phyloP scores from a whole-genome alignment of 2,888 invertebrate species.

The Synergus umbraculus region DNA sequence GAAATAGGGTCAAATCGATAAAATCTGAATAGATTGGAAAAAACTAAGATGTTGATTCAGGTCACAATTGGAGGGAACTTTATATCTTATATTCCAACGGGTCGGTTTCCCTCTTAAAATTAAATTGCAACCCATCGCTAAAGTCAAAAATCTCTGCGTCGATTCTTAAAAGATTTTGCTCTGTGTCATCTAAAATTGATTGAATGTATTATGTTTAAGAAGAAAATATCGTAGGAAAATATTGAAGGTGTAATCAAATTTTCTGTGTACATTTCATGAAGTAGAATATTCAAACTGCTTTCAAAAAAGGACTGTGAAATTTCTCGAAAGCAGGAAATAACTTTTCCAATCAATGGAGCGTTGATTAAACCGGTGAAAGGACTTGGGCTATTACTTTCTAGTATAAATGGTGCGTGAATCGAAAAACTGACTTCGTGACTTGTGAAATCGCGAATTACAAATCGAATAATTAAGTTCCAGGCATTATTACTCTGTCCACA shows the following conservation, averaged over 20 bases:
- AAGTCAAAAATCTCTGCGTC: not conserved
- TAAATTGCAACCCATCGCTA: not conserved
- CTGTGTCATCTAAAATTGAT: not conserved
- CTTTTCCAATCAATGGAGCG: slow-evolving; percentile 1
- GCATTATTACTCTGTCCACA: not conserved
- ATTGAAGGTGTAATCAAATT: not conserved
- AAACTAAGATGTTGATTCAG: not conserved
- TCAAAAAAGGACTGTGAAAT: not conserved
- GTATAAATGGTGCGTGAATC: not conserved
- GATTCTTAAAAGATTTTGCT: not conserved
- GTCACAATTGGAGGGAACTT: not conserved
- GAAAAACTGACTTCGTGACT: not conserved
- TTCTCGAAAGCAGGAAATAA: not conserved
- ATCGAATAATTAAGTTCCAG: not conserved
- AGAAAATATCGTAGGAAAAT: not conserved
- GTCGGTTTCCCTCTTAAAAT: not conserved
- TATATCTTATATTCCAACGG: not conserved
- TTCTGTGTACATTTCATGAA: not conserved
- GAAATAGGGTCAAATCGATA: no score
- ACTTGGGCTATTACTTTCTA: not conserved
- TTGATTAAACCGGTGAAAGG: slow-evolving; percentile 7
- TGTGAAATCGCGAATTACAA: not conserved
- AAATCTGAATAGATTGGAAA: not conserved
- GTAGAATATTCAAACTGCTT: not conserved
- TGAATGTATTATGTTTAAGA: not conserved